These are phyloP conservation scores for Drosophila quadrilineata DNA, from an alignment of 1,140 invertebrate species.

Conservation along the genomic window DNA sequence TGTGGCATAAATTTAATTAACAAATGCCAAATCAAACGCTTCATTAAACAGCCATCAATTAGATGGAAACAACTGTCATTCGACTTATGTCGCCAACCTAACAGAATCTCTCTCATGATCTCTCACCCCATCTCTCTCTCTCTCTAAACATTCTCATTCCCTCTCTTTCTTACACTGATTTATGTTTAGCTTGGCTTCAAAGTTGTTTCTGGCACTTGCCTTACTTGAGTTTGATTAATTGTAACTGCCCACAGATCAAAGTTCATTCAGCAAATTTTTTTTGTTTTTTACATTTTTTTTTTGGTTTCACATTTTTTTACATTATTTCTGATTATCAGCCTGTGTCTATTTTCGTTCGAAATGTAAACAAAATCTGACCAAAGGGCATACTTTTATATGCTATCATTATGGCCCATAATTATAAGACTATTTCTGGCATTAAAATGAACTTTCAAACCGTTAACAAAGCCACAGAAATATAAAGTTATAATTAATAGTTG, in stretches of 20 bases:
- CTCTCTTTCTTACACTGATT: no score
- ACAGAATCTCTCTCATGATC: no score
- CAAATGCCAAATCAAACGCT: conserved; percentile 67
- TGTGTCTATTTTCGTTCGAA: not conserved
- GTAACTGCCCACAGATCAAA: conserved; percentile 23
- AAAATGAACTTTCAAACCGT: conserved; percentile 1
- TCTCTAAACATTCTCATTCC: no score
- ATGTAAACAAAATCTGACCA: conserved; percentile 16
- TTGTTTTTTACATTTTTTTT: not conserved
- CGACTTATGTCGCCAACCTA: no score
- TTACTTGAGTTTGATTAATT: conserved; percentile 59
- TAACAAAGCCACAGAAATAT: conserved; percentile 1
- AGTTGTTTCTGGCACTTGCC: conserved; percentile 2
- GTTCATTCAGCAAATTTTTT: no score
- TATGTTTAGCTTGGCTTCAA: conserved; percentile 38
- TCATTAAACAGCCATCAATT: conserved; percentile 54
- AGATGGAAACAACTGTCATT: not conserved
- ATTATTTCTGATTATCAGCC: conserved; percentile 4
- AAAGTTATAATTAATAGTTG: conserved; percentile 9
- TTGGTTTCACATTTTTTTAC: not conserved
- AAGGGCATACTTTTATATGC: not conserved
- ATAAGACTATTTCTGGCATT: conserved; percentile 26
- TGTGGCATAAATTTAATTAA: conserved; percentile 66
- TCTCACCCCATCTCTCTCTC: no score
- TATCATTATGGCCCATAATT: conserved; percentile 61